These are phyloP conservation scores for Trypoxylon attenuatum DNA, from an alignment of 2,888 invertebrate species.

Conservation along the genomic window DNA sequence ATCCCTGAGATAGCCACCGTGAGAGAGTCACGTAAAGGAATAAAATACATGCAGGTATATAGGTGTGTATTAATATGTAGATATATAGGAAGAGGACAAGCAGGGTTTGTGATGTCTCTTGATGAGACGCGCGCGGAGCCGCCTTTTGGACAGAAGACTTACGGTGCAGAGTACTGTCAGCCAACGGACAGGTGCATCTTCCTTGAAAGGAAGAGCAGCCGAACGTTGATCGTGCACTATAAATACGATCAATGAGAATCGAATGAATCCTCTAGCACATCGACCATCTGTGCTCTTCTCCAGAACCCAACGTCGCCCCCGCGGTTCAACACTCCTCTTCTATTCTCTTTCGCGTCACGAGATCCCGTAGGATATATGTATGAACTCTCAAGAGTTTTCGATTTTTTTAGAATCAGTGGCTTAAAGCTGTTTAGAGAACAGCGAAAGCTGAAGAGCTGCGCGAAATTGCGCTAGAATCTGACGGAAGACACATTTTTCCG, in stretches of 20 bases:
- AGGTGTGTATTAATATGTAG: too few relatives aligned
- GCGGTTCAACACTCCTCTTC: conserved; percentile 12
- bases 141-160: conserved; percentile 29
- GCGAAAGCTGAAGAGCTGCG: too few relatives aligned
- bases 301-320: conserved; percentile 38
- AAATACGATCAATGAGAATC: conserved; percentile 70
- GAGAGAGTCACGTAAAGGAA: too few relatives aligned
- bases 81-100: too few relatives aligned
- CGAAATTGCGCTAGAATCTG: conserved; percentile 52
- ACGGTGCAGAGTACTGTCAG: conserved; percentile 46
- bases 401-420: conserved; percentile 9
- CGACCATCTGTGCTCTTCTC: conserved; percentile 66
- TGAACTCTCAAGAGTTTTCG: too few relatives aligned
- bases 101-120: too few relatives aligned
- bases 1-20: too few relatives aligned
- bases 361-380: too few relatives aligned
- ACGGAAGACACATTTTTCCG: conserved; percentile 62
- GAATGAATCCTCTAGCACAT: conserved; percentile 57
- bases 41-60: too few relatives aligned
- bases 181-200: conserved; percentile 52
- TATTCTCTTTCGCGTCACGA: background rate
- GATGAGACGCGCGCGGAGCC: background rate
- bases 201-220: conserved; percentile 36
- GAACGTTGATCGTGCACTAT: conserved; percentile 65
- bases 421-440: conserved; percentile 34